Conservation (phyloP, 64 coral and sea anemone genomes). For the Acropora yongei region DNA sequence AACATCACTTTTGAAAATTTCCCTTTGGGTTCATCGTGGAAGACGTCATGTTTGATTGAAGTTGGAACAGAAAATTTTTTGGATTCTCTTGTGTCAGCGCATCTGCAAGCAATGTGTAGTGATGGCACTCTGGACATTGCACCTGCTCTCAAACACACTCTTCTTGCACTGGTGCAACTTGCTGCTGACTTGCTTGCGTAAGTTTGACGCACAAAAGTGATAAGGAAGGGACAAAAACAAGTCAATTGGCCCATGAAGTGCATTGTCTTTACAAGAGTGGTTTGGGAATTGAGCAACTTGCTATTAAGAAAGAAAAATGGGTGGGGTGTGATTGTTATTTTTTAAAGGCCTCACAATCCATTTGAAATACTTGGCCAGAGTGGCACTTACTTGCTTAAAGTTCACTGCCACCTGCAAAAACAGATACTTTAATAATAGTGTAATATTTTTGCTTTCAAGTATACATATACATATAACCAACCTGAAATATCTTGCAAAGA, state of each 20-base stretch:
- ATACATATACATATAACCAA: too few relatives aligned
- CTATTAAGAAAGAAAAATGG: too few relatives aligned
- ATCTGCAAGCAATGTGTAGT: constrained; percentile 81
- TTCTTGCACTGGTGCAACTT: constrained; percentile 84
- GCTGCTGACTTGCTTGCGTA: constrained; percentile 79
- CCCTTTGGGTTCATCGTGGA: constrained; percentile 63
- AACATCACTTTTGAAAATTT: constrained; percentile 63
- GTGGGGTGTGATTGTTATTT: too few relatives aligned
- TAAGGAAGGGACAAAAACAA: not conserved
- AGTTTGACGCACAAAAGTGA: constrained; percentile 5
- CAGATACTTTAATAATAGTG: too few relatives aligned
- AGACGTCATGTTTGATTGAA: constrained; percentile 32
- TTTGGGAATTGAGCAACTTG: too few relatives aligned
- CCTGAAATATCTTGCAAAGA: too few relatives aligned
- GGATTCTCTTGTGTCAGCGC: constrained; percentile 78
- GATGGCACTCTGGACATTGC: constrained; percentile 75
- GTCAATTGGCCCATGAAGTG: not conserved
- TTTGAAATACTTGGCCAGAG: too few relatives aligned
- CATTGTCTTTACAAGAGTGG: too few relatives aligned
- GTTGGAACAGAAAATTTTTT: constrained; percentile 71
- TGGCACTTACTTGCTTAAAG: too few relatives aligned
- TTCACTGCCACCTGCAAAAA: too few relatives aligned
- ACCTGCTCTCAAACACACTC: constrained; percentile 83
- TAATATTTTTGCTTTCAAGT: too few relatives aligned
- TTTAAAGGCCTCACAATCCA: too few relatives aligned